Evolutionary conservation across 64 coral and sea anemone species (phyloP), one percentile per base, ranked within the genome.

Genomic region (Dendrophyllia cribrosa): DNA sequence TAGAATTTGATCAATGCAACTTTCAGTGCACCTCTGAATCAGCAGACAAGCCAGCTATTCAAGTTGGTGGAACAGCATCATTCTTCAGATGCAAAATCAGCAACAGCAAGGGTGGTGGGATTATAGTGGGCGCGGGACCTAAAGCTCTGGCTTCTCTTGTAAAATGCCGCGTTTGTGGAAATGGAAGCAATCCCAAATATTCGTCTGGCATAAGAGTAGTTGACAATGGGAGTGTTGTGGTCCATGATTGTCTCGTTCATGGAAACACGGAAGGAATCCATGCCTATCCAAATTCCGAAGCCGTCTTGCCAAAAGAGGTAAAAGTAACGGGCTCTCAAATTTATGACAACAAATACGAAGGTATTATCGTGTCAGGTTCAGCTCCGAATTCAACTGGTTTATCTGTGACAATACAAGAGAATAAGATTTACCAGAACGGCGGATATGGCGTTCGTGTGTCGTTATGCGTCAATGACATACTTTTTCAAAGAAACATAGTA

Each of bases 291-390:
- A 64, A 13, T 13, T 13, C 61, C 12, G 1, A 20, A 64, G 6
- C 5, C 19, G 61, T 64, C 61, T 70, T 10, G 67, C n/a, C 58
- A 34, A 80, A 80, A 1, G 56, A 56, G 43, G 77, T n/a, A 1
- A 45, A 5, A 24, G 58, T 80, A 19, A 61, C 14, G 6, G 58
- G 16, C 4, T 80, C 55, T 0, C 55, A 80, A 12, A 80, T 80
- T 61, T 80, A 80, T 26, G 77, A 80, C 58, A 80, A 80, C 8
- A 80, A 80, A 61, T 80, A 19, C 58, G 77, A 80, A 13, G 77
- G 77, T 19, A 56, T 80, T 16, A 5, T 45, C 77, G 56, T 80
- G 13, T 10, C 56, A 23, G 19, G 50, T 10, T 51, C 14, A 14
- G 53, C 53, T 56, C 22, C 26, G 4, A 12, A 80, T 43, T 3